Percentiles rank a stretch among this genome's conserved stretches.
These are phyloP conservation scores for Epinotia ramella DNA, from an alignment of 2,888 invertebrate genomes.

Conservation along the genomic window DNA sequence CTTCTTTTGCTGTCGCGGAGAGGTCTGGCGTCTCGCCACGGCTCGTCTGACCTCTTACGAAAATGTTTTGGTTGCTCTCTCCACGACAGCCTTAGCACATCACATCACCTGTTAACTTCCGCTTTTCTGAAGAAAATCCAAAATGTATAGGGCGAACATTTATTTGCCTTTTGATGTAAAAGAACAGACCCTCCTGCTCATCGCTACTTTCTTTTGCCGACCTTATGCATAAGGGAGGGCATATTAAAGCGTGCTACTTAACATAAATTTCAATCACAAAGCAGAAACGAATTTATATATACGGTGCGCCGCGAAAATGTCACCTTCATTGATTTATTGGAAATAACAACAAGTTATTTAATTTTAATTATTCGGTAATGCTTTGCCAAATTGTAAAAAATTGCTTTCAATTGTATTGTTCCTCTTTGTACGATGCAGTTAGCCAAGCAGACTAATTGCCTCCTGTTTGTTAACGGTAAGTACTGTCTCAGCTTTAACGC, in stretches of 20 bases:
- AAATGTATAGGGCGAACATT: constrained; percentile 26
- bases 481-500: background rate
- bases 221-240: constrained; percentile 45
- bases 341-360: constrained; percentile 58
- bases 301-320: constrained; percentile 52
- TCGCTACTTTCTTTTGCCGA: constrained; percentile 39
- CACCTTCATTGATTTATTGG: constrained; percentile 58
- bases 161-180: constrained; percentile 38
- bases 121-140: constrained; percentile 6
- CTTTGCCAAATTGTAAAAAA: constrained; percentile 57
- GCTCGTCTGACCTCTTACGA: constrained; percentile 59
- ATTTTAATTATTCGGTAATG: constrained; percentile 63
- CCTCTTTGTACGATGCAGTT: constrained; percentile 56
- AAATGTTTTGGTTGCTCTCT: constrained; percentile 58
- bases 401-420: constrained; percentile 44
- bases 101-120: constrained; percentile 47
- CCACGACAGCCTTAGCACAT: constrained; percentile 62
- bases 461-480: constrained; percentile 18
- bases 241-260: constrained; percentile 45
- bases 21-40: constrained; percentile 73
- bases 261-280: constrained; percentile 53
- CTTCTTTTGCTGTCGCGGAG: constrained; percentile 79
- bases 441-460: constrained; percentile 45
- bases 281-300: constrained; percentile 55
- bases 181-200: constrained; percentile 23